Evolutionary conservation across 2,797 vertebrate species (phyloP).

Genomic region (Lagodon rhomboides): DNA sequence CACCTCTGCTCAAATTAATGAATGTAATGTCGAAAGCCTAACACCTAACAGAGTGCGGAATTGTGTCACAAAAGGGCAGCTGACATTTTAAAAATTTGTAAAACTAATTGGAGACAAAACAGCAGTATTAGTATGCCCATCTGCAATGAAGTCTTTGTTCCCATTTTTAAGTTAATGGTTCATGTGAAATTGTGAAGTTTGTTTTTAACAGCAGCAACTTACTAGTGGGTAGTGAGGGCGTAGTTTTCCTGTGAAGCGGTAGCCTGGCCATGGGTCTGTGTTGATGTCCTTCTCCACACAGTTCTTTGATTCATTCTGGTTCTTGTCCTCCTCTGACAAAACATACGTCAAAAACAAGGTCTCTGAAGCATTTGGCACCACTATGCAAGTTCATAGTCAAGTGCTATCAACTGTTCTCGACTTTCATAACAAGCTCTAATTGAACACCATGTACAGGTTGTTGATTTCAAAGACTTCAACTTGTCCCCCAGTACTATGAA

Average conservation of each 20-base stretch:
- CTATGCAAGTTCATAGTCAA: neutral
- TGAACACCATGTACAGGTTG: neutral
- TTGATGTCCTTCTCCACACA: slow-evolving; percentile 92
- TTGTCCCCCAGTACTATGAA: too few species aligned
- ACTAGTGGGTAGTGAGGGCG: slow-evolving; percentile 97
- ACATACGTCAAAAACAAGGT: slow-evolving; percentile 21
- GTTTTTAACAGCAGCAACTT: slow-evolving; percentile 53
- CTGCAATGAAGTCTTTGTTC: neutral
- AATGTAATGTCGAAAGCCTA: neutral
- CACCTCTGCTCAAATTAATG: neutral
- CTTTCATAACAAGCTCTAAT: neutral
- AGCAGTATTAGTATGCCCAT: neutral
- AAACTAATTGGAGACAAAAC: too few species aligned
- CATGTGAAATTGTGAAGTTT: neutral
- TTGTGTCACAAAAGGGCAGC: neutral
- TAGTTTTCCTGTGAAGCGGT: slow-evolving; percentile 96
- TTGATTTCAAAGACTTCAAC: neutral
- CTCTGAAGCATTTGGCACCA: slow-evolving; percentile 37
- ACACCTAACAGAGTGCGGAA: neutral
- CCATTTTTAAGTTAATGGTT: neutral
- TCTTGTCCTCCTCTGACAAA: slow-evolving; percentile 92
- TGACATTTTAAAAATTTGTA: neutral
- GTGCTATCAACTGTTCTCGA: neutral
- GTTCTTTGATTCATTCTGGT: slow-evolving; percentile 91
- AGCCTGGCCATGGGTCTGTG: slow-evolving; percentile 98